These are phyloP conservation scores for Pteropus rufus DNA, from an alignment of 2,797 vertebrate species.

Conservation along the genomic window DNA sequence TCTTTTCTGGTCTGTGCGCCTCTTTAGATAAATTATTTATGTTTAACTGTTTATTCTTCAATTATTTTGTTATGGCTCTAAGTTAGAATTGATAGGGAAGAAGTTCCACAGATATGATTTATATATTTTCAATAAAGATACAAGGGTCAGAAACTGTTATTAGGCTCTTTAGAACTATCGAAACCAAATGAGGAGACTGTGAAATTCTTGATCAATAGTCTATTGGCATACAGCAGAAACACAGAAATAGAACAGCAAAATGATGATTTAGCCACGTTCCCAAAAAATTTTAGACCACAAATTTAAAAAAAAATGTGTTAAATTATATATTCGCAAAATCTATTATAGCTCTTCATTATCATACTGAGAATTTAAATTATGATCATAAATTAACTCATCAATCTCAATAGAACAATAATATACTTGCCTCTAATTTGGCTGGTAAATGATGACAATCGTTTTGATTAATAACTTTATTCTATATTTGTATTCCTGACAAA, in stretches of 20 bases:
- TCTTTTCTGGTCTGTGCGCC: not conserved
- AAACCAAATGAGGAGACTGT: not conserved
- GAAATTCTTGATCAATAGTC: not conserved
- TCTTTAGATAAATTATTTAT: conserved; percentile 23
- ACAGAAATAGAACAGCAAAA: not conserved
- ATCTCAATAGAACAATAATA: not conserved
- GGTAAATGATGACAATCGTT: not conserved
- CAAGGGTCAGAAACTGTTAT: not conserved
- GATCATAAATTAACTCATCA: conserved; percentile 35
- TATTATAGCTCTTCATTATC: not conserved
- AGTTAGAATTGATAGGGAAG: not conserved
- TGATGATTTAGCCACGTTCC: not conserved
- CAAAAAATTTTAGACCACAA: not conserved
- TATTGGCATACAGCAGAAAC: not conserved
- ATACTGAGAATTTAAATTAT: not conserved
- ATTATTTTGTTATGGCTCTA: conserved; percentile 16
- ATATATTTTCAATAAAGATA: not conserved
- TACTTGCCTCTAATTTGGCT: not conserved
- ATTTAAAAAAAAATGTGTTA: not conserved
- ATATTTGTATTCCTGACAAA: not conserved
- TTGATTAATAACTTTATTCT: conserved; percentile 6
- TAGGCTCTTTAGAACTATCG: not conserved
- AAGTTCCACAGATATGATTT: not conserved
- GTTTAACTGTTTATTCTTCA: not conserved
- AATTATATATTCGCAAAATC: not conserved